Percentiles rank a stretch among this genome's conserved stretches.
Evolutionary conservation across 2,888 invertebrate species (phyloP).

Genomic region (Oegoconia quadripuncta): DNA sequence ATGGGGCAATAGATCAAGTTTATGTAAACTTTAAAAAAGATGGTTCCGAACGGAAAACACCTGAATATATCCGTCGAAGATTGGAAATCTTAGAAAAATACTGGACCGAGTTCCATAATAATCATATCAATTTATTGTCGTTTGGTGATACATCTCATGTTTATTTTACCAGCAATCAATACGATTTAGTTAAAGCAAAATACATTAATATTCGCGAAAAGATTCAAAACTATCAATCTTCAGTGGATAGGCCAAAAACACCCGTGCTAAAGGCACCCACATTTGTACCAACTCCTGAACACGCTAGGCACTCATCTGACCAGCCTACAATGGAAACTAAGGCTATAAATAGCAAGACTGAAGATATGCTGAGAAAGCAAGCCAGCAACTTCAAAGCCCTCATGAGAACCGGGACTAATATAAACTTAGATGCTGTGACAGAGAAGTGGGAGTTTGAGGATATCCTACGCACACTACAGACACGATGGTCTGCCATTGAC

Average conservation of each 20-base stretch:
- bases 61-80: slow-evolving; percentile 1
- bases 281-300: slow-evolving; percentile 14
- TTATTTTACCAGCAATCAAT: background rate
- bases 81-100: slow-evolving; percentile 1
- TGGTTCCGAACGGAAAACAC: slow-evolving; percentile 5
- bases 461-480: slow-evolving; percentile 9
- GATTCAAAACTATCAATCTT: background rate
- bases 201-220: background rate
- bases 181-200: background rate
- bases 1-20: slow-evolving; percentile 4
- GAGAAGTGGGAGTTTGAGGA: slow-evolving; percentile 21
- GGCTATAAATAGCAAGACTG: slow-evolving; percentile 4
- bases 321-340: no score
- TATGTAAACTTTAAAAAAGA: slow-evolving; percentile 9
- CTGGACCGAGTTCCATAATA: slow-evolving; percentile 1
- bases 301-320: slow-evolving; percentile 10
- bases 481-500: slow-evolving; percentile 15
- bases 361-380: slow-evolving; percentile 10
- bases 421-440: slow-evolving; percentile 11
- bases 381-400: slow-evolving; percentile 13
- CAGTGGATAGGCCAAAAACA: background rate
- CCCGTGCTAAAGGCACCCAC: background rate
- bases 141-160: background rate
- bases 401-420: slow-evolving; percentile 9
- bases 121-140: background rate